phyloP scores from a whole-genome alignment of 2,113 vertebrate species.

The Sarotherodon lohbergeri region DNA sequence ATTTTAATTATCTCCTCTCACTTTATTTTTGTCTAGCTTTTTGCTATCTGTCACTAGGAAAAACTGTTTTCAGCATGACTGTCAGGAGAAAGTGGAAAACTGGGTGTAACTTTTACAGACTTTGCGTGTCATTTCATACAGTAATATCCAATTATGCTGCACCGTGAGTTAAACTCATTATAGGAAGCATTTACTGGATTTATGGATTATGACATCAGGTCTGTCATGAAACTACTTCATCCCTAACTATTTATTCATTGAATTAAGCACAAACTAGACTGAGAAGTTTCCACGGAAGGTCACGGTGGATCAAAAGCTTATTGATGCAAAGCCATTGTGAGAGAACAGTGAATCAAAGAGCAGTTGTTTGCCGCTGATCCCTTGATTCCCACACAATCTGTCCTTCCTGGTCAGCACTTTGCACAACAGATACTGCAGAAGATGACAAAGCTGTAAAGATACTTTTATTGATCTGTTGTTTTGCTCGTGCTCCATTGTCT shows the following conservation, averaged over 20 bases:
- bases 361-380: constrained; percentile 31
- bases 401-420: constrained; percentile 41
- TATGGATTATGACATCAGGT: not conserved
- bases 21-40: not conserved
- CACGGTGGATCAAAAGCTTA: constrained; percentile 16
- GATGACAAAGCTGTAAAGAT: constrained; percentile 30
- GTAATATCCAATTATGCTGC: not conserved
- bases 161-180: not conserved
- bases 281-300: not conserved
- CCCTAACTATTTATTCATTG: not conserved
- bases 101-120: not conserved
- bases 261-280: not conserved
- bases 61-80: not conserved
- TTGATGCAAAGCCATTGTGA: not conserved
- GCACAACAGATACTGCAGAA: constrained; percentile 6
- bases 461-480: constrained; percentile 39
- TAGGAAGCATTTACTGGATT: not conserved
- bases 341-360: constrained; percentile 24
- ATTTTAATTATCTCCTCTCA: not conserved
- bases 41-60: not conserved
- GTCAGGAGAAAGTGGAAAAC: not conserved
- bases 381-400: constrained; percentile 12
- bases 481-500: not conserved
- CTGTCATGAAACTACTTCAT: not conserved
- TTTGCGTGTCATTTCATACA: not conserved